These are phyloP conservation scores for Drosophila repletoides DNA, from an alignment of 1,140 invertebrate species.

Conservation along the genomic window DNA sequence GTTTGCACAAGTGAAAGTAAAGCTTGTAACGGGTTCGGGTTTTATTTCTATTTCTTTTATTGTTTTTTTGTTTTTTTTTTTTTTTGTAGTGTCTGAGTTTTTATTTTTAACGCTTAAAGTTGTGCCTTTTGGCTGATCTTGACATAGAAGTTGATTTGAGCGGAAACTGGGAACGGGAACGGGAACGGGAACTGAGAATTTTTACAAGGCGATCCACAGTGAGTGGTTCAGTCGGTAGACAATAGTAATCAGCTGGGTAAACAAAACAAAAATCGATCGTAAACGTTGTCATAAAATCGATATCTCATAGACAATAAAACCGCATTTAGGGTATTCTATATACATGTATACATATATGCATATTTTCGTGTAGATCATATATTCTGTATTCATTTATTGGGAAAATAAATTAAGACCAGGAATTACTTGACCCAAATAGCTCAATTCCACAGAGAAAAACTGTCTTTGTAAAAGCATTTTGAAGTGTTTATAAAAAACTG, in stretches of 20 bases:
- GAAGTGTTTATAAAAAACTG: too few species aligned
- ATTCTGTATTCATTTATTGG: too few species aligned
- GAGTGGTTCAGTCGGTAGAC: not conserved
- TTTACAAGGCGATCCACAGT: slow-evolving; percentile 6
- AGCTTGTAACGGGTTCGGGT: slow-evolving; percentile 50
- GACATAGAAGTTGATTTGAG: slow-evolving; percentile 52
- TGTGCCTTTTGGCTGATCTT: slow-evolving; percentile 53
- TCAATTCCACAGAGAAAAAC: too few species aligned
- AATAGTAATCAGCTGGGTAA: slow-evolving; percentile 14
- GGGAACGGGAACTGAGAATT: not conserved
- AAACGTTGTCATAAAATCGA: slow-evolving; percentile 1
- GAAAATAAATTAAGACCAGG: too few species aligned
- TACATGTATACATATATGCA: too few species aligned
- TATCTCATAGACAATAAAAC: slow-evolving; percentile 1
- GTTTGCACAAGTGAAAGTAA: slow-evolving; percentile 78
- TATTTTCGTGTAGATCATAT: too few species aligned
- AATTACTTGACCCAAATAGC: too few species aligned
- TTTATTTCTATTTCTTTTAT: slow-evolving; percentile 32
- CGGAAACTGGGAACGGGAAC: not conserved
- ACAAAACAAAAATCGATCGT: slow-evolving; percentile 11
- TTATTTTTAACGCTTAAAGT: too few species aligned
- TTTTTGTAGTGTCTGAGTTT: not conserved
- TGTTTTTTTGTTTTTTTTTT: slow-evolving; percentile 1
- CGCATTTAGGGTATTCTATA: too few species aligned
- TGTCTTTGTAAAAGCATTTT: too few species aligned